Conservation (phyloP, 2,888 invertebrate species). For the Eilema sororculum region DNA sequence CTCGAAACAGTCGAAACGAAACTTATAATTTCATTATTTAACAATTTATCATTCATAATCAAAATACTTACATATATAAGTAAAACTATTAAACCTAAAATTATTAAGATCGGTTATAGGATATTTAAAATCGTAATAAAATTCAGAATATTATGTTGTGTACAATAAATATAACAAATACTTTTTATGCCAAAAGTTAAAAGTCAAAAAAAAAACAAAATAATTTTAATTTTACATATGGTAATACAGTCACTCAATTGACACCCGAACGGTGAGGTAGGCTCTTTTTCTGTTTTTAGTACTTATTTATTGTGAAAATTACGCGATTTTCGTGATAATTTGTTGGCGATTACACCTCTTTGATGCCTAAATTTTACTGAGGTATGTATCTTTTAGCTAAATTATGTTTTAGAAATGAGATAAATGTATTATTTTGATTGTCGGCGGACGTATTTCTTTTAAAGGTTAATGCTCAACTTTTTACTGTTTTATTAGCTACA, state of each 20-base stretch:
- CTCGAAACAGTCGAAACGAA: no score
- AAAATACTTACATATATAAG: no score
- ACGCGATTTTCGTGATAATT: conserved; percentile 75
- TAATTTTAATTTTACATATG: conserved; percentile 36
- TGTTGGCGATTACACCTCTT: conserved; percentile 74
- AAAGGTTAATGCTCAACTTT: conserved; percentile 74
- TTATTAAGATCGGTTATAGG: no score
- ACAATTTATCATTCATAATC: no score
- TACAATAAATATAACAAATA: not conserved
- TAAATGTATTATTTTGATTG: conserved; percentile 65
- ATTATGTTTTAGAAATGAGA: conserved; percentile 17
- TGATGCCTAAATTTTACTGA: conserved; percentile 83
- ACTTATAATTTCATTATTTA: no score
- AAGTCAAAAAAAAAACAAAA: conserved; percentile 23
- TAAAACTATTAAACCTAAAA: no score
- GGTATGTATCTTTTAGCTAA: conserved; percentile 66
- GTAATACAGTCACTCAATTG: conserved; percentile 75
- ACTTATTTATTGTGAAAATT: conserved; percentile 82
- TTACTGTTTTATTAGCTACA: conserved; percentile 31
- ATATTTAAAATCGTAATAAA: no score
- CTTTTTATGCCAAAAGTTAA: not conserved
- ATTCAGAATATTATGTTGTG: no score
- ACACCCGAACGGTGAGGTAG: conserved; percentile 86
- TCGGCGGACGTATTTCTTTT: conserved; percentile 75
- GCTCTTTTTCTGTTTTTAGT: conserved; percentile 86